Conservation (phyloP, 2,797 vertebrate species). For the Poecilia velifera region DNA sequence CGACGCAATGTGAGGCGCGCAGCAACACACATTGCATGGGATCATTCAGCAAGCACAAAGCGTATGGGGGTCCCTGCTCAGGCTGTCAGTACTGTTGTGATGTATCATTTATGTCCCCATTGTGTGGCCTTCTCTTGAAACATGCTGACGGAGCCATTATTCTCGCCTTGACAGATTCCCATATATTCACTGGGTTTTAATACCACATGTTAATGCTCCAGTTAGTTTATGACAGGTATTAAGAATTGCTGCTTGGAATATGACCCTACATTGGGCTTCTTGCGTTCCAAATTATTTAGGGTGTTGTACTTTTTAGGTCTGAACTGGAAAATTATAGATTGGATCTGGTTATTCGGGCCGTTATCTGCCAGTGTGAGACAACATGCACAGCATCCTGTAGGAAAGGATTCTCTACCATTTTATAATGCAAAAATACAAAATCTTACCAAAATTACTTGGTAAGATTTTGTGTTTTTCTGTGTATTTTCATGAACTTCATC, state of each 20-base stretch:
- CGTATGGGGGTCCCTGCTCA: constrained; percentile 63
- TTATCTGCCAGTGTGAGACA: constrained; percentile 31
- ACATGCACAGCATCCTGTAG: constrained; percentile 14
- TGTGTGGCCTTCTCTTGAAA: constrained; percentile 66
- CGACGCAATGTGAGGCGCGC: constrained; percentile 39
- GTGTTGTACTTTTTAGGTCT: constrained; percentile 32
- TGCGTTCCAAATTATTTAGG: constrained; percentile 44
- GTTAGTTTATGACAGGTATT: constrained; percentile 66
- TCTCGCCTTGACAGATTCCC: constrained; percentile 74
- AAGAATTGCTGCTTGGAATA: constrained; percentile 62
- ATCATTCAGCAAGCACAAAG: constrained; percentile 72
- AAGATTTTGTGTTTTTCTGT: too few species aligned
- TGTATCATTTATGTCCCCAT: constrained; percentile 79
- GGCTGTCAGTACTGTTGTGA: constrained; percentile 75
- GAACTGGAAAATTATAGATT: constrained; percentile 45
- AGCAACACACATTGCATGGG: constrained; percentile 60
- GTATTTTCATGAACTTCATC: constrained; percentile 34
- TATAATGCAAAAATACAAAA: background rate
- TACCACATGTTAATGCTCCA: constrained; percentile 69
- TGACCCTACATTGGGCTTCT: constrained; percentile 55
- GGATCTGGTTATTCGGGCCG: constrained; percentile 26
- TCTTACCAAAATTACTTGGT: too few species aligned
- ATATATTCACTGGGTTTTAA: constrained; percentile 73
- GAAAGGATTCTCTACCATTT: constrained; percentile 33
- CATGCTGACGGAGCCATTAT: constrained; percentile 74